Percentiles rank a stretch among this genome's conserved stretches.
Conservation (phyloP, 2,113 vertebrate genomes). For the Glareola pratincola region DNA sequence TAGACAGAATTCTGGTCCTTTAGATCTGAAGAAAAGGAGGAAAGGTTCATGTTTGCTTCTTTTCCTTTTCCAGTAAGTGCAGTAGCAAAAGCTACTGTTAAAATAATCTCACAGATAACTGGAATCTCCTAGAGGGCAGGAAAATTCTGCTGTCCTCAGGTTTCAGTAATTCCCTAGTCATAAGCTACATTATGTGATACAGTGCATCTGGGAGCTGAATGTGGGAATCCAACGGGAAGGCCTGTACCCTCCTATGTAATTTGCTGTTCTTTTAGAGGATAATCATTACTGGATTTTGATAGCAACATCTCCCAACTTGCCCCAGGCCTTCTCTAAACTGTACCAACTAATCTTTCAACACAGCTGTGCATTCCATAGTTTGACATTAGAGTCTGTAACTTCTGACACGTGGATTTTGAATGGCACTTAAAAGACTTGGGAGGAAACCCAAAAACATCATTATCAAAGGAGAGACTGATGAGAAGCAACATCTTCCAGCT, state of each 20-base stretch:
- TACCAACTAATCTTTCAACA: neutral
- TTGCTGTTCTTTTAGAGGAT: neutral
- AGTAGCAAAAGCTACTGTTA: neutral
- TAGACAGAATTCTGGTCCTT: neutral
- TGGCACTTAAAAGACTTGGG: neutral
- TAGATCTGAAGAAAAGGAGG: neutral
- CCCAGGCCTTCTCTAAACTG: neutral
- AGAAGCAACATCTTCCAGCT: neutral
- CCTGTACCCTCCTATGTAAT: neutral
- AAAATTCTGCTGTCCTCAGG: neutral
- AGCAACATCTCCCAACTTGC: neutral
- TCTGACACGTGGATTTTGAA: neutral
- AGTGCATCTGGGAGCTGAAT: neutral
- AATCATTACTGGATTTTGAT: neutral
- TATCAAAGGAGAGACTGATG: accelerated
- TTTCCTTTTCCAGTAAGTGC: neutral
- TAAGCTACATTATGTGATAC: accelerated
- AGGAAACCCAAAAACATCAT: neutral
- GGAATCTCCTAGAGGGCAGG: neutral
- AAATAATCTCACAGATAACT: neutral
- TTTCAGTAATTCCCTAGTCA: neutral
- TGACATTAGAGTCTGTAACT: accelerated
- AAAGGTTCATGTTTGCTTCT: neutral
- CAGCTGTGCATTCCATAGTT: accelerated
- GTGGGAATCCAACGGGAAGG: neutral